Conservation (phyloP, 2,113 vertebrate genomes). For the Toxotes chatareus region DNA sequence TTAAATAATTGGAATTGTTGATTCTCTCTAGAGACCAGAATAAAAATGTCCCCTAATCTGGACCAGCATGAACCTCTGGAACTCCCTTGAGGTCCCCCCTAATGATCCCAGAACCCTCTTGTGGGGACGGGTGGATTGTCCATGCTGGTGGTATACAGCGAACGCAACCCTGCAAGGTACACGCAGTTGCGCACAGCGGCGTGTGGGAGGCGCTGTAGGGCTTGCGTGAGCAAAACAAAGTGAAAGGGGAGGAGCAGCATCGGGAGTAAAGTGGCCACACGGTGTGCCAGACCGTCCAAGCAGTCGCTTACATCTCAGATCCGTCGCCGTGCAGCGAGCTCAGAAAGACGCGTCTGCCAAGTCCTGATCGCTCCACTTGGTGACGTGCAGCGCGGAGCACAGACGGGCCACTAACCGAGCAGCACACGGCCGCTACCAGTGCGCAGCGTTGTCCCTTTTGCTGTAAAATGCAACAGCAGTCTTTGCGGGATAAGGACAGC, state of each 20-base stretch:
- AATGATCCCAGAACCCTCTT: constrained; percentile 6
- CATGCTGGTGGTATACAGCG: neutral
- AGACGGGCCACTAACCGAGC: constrained; percentile 50
- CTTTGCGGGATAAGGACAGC: constrained; percentile 75
- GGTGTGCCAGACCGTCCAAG: constrained; percentile 73
- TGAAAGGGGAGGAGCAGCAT: constrained; percentile 83
- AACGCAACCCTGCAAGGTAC: neutral
- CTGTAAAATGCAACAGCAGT: constrained; percentile 73
- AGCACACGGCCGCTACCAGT: constrained; percentile 28
- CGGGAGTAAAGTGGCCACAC: constrained; percentile 85
- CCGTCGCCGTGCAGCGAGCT: constrained; percentile 57
- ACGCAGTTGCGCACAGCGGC: constrained; percentile 45
- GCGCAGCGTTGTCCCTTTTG: constrained; percentile 41
- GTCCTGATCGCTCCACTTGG: constrained; percentile 62
- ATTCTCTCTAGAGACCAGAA: neutral
- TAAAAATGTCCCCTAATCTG: neutral
- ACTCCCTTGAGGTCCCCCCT: neutral
- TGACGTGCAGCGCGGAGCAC: constrained; percentile 50
- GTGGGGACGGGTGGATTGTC: neutral
- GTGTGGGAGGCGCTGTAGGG: constrained; percentile 77
- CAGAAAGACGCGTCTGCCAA: constrained; percentile 64
- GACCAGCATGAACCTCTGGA: too few species aligned
- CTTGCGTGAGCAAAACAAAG: constrained; percentile 54
- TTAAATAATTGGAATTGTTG: neutral
- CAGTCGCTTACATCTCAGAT: constrained; percentile 74